phyloP scores from a whole-genome alignment of 37 sponge, comb jelly and placozoan species.

The Spongilla lacustris region DNA sequence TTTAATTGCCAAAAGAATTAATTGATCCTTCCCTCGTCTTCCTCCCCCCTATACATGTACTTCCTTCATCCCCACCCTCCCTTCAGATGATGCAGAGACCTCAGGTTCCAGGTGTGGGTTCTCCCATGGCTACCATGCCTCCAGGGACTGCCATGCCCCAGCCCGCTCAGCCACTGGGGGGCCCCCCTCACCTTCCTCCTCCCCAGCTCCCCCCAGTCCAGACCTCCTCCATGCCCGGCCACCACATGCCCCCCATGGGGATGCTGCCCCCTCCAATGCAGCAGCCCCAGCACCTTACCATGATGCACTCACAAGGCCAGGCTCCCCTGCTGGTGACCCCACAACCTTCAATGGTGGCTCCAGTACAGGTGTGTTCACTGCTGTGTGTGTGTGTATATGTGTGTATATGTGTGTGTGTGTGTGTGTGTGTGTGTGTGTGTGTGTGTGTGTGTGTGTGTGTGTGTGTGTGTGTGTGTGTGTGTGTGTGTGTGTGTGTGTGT shows the following conservation, averaged over 20 bases:
- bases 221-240: not conserved
- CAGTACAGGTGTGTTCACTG: too few species aligned
- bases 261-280: not conserved
- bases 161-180: too few species aligned
- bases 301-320: not conserved
- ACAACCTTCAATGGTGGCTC: not conserved
- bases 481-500: too few species aligned
- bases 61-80: not conserved
- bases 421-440: too few species aligned
- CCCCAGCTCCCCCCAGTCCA: not conserved
- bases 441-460: too few species aligned
- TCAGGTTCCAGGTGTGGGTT: constrained; percentile 3
- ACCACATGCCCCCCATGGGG: not conserved
- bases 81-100: not conserved
- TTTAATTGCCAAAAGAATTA: too few species aligned
- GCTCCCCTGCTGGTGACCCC: not conserved
- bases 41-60: not conserved
- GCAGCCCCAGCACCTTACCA: not conserved
- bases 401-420: too few species aligned
- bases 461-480: too few species aligned
- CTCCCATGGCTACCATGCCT: not conserved
- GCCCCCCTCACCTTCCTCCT: not conserved
- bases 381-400: too few species aligned
- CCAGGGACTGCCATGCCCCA: constrained; percentile 12
- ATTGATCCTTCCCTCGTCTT: too few species aligned